Evolutionary conservation across 2,888 invertebrate species (phyloP).

Genomic region (Xiphydria camelus): DNA sequence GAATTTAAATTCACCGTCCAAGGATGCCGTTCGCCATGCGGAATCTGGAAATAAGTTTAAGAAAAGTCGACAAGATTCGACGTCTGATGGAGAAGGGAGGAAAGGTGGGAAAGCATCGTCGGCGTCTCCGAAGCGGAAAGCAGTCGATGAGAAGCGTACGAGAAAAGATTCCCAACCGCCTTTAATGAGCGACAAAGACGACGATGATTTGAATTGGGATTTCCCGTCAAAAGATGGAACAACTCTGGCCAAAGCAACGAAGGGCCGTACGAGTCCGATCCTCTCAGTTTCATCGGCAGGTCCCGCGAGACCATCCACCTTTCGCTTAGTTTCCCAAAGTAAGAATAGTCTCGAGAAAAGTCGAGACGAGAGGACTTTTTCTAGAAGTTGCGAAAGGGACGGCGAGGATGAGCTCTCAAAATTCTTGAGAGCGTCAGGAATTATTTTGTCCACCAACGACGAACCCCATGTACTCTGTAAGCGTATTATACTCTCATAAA

Average conservation of each 20-base stretch:
- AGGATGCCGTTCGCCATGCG: neutral
- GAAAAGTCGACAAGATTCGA: too few species aligned
- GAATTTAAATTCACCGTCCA: neutral
- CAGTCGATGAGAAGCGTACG: too few species aligned
- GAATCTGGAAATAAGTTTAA: too few species aligned
- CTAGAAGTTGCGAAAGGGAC: too few species aligned
- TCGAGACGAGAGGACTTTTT: too few species aligned
- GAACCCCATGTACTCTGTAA: constrained; percentile 34
- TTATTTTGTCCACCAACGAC: constrained; percentile 29
- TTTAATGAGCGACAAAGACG: neutral
- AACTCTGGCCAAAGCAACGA: neutral
- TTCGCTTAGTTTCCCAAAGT: constrained; percentile 1
- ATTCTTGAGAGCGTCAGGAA: constrained; percentile 40
- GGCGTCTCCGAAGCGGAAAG: neutral
- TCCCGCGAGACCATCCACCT: neutral
- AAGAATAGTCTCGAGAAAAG: constrained; percentile 13
- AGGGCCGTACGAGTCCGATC: neutral
- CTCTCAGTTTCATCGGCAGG: neutral
- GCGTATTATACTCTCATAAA: too few species aligned
- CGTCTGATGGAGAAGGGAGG: too few species aligned
- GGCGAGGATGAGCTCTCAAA: constrained; percentile 27
- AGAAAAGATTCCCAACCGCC: neutral
- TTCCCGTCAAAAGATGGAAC: neutral
- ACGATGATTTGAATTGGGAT: neutral
- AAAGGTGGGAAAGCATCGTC: too few species aligned